These are phyloP conservation scores for Ophioninae sp. DNA, from an alignment of 2,888 invertebrate genomes.

Conservation along the genomic window DNA sequence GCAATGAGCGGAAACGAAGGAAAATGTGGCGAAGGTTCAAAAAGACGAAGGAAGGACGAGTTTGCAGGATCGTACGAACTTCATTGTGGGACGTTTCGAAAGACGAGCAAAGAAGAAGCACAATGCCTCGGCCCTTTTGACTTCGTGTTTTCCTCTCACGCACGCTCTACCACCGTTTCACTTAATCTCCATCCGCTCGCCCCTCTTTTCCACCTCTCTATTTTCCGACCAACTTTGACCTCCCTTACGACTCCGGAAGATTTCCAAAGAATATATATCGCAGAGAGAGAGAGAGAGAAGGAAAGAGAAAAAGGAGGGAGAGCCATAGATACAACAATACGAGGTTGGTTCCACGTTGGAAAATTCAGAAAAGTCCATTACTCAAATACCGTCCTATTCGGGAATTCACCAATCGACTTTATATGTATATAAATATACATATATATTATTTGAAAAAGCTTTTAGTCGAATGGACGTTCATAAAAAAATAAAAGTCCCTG, in stretches of 20 bases:
- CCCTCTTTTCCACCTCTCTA: not conserved
- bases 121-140: slow-evolving; percentile 40
- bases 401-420: slow-evolving; percentile 9
- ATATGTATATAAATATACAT: not conserved
- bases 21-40: not conserved
- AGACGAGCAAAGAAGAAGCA: slow-evolving; percentile 23
- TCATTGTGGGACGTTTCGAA: slow-evolving; percentile 39
- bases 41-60: slow-evolving; percentile 21
- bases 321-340: not conserved
- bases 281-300: not conserved
- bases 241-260: not conserved
- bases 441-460: slow-evolving; percentile 17
- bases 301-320: no score
- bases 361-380: slow-evolving; percentile 22
- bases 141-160: slow-evolving; percentile 17
- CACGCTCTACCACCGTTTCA: not conserved
- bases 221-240: slow-evolving; percentile 21
- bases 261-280: not conserved
- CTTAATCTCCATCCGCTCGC: no score
- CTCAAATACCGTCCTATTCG: slow-evolving; percentile 26
- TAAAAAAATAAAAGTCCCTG: slow-evolving; percentile 36
- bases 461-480: slow-evolving; percentile 10
- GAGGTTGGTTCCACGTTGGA: not conserved
- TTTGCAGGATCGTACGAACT: slow-evolving; percentile 5
- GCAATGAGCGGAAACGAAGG: no score